Conservation (phyloP, 2,113 vertebrate genomes). For the Megalops atlanticus region DNA sequence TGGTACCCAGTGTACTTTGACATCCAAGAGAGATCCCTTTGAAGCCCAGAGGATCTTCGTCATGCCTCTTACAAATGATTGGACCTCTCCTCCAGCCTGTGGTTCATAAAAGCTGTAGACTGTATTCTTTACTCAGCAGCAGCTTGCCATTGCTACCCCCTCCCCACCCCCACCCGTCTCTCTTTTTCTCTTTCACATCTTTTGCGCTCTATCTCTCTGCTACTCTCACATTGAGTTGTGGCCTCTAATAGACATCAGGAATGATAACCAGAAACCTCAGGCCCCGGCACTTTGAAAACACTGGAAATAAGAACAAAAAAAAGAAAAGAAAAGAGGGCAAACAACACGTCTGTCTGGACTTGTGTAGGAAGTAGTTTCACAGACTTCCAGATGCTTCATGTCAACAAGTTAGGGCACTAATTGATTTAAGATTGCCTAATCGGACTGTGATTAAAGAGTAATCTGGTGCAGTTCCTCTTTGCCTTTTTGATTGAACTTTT, state of each 20-base stretch:
- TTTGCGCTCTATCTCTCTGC: slow-evolving; percentile 21
- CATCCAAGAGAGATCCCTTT: too few relatives aligned
- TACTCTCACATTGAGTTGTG: slow-evolving; percentile 22
- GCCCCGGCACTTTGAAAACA: slow-evolving; percentile 12
- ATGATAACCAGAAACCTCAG: slow-evolving; percentile 47
- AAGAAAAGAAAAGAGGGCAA: neutral
- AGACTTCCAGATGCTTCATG: slow-evolving; percentile 58
- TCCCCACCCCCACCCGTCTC: too few relatives aligned
- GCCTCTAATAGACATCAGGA: slow-evolving; percentile 44
- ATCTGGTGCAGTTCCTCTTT: slow-evolving; percentile 37
- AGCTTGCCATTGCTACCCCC: too few relatives aligned
- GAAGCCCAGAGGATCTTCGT: too few relatives aligned
- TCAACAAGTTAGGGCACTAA: slow-evolving; percentile 59
- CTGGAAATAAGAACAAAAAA: slow-evolving; percentile 10
- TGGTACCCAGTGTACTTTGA: too few relatives aligned
- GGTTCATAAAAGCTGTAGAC: too few relatives aligned
- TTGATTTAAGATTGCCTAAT: slow-evolving; percentile 64
- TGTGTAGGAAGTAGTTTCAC: slow-evolving; percentile 54
- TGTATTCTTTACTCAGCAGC: too few relatives aligned
- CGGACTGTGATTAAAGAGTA: slow-evolving; percentile 65
- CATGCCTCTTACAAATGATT: too few relatives aligned
- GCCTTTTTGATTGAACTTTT: slow-evolving; percentile 63
- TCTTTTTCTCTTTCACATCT: too few relatives aligned
- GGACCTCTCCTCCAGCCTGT: too few relatives aligned
- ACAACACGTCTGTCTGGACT: slow-evolving; percentile 29